These are phyloP conservation scores for Osedax fenrisi DNA, from an alignment of 2,888 invertebrate species.

Conservation along the genomic window DNA sequence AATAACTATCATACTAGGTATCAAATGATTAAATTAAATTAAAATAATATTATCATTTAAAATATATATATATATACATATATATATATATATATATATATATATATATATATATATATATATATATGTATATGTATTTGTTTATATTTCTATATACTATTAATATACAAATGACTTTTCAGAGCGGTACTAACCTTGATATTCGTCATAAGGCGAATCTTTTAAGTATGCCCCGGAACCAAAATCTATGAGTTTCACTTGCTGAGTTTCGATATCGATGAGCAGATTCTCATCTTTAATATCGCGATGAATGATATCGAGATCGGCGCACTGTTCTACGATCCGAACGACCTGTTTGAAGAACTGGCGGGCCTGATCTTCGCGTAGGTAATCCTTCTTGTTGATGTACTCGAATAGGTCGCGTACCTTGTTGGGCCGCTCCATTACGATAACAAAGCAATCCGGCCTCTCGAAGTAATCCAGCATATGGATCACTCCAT, in stretches of 20 bases:
- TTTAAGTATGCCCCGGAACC: conserved; percentile 56
- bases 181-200: no score
- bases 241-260: conserved; percentile 57
- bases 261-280: no score
- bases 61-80: no score
- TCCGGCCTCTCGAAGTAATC: conserved; percentile 57
- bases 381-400: conserved; percentile 54
- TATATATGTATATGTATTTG: no score
- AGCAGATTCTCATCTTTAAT: conserved; percentile 59
- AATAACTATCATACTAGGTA: no score
- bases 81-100: no score
- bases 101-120: no score
- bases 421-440: conserved; percentile 54
- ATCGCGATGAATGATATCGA: conserved; percentile 56
- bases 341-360: conserved; percentile 55
- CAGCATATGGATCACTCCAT: conserved; percentile 55
- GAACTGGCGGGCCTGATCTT: conserved; percentile 53
- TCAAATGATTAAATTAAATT: no score
- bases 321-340: conserved; percentile 52
- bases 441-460: conserved; percentile 58
- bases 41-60: no score
- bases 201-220: conserved; percentile 55
- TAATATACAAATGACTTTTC: no score
- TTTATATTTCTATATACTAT: no score
- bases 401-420: conserved; percentile 59